Evolutionary conservation across 1,140 invertebrate species (phyloP).

Genomic region (Pygmarrhopalites habei): DNA sequence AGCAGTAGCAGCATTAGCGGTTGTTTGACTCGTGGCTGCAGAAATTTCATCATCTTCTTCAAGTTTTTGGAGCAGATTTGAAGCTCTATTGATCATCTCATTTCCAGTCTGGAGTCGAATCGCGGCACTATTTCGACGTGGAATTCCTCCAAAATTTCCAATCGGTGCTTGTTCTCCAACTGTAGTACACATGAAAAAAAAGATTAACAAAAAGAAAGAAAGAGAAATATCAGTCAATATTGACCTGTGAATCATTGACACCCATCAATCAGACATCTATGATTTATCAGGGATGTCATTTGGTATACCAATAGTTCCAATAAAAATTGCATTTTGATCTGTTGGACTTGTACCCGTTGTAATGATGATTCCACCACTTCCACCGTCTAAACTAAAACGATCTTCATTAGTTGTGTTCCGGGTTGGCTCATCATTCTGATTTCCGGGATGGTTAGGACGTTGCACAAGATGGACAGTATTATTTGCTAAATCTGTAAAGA

Average conservation of each 20-base stretch:
- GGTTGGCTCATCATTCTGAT: conserved; percentile 32
- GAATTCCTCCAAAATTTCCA: no score
- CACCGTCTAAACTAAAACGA: conserved; percentile 8
- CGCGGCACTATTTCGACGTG: conserved; percentile 24
- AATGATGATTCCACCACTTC: conserved; percentile 17
- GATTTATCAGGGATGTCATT: neutral
- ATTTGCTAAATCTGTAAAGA: conserved; percentile 74
- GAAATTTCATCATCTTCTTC: conserved; percentile 32
- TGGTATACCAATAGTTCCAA: conserved; percentile 31
- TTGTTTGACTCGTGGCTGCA: neutral
- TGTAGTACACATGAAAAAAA: neutral
- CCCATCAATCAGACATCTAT: neutral
- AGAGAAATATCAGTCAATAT: neutral
- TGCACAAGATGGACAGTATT: conserved; percentile 93
- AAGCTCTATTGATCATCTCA: conserved; percentile 38
- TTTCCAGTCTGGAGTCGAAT: conserved; percentile 38
- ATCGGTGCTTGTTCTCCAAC: no score
- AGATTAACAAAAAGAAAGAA: no score
- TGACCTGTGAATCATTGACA: neutral
- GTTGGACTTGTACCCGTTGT: conserved; percentile 8
- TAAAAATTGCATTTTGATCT: conserved; percentile 28
- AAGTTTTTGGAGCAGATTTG: conserved; percentile 35
- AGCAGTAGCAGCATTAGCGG: conserved; percentile 22
- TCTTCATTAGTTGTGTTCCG: neutral
- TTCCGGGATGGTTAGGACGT: conserved; percentile 57